phyloP scores from a whole-genome alignment of 2,888 invertebrate species.

The Cryptocheilus praepositus region DNA sequence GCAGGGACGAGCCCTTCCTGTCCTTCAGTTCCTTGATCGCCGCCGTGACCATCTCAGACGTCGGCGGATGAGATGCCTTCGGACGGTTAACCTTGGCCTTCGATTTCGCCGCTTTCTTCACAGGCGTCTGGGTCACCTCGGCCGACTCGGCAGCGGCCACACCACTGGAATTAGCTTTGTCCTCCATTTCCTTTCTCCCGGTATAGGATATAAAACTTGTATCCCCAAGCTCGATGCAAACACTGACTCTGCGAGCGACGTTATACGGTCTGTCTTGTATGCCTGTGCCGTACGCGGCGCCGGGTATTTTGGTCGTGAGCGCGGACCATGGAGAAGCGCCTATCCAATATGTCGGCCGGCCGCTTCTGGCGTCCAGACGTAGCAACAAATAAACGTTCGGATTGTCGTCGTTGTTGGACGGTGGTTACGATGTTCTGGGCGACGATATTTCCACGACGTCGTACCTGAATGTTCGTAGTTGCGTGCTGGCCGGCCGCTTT shows the following conservation, averaged over 20 bases:
- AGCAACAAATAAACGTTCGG: slow-evolving; percentile 20
- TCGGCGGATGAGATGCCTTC: slow-evolving; percentile 76
- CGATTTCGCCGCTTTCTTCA: slow-evolving; percentile 34
- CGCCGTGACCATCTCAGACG: slow-evolving; percentile 77
- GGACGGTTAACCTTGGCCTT: slow-evolving; percentile 55
- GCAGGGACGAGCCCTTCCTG: slow-evolving; percentile 78
- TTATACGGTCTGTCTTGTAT: background rate
- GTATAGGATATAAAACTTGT: too few relatives aligned
- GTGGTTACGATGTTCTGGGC: too few relatives aligned
- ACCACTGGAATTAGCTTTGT: slow-evolving; percentile 13
- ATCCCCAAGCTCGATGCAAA: too few relatives aligned
- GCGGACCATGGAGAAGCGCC: slow-evolving; percentile 48
- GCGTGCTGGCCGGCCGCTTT: too few relatives aligned
- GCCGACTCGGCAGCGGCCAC: slow-evolving; percentile 20
- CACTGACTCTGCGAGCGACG: too few relatives aligned
- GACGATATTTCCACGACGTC: too few relatives aligned
- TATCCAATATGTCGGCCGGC: slow-evolving; percentile 30
- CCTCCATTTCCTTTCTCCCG: slow-evolving; percentile 21
- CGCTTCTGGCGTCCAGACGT: slow-evolving; percentile 20
- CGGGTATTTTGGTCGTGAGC: too few relatives aligned
- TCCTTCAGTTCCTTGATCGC: slow-evolving; percentile 77
- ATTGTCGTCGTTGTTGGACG: background rate
- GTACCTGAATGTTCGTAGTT: too few relatives aligned
- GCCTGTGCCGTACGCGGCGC: too few relatives aligned
- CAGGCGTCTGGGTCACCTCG: slow-evolving; percentile 21